Base-by-base conservation (phyloP, 2,113 vertebrate species). In the Ochotona princeps region DNA sequence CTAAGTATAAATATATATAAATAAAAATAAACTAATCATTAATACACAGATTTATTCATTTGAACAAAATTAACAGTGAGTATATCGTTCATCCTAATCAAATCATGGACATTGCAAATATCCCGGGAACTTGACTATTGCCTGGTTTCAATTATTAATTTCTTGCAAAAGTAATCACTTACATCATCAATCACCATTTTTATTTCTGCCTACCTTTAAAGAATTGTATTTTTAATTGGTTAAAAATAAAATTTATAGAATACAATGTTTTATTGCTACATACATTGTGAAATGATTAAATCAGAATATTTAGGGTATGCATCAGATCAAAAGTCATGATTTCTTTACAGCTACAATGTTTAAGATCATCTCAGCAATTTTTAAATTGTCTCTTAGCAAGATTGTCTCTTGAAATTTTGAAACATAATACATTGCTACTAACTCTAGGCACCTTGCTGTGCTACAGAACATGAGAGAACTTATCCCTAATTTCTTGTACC, bases 1-100 rank as follows among this genome's bases (percentile, higher is more conserved):
- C 66, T 51, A 75, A 44, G 38, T 14, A 54, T 70, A 12, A 23
- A 54, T 65, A 89, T 85, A 70, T 14, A 32, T 70, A 74, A 88
- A 75, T 14, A 54, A 95, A 86, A 82, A 61, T 76, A 67, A 28
- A 26, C 82, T 10, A 76, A 76, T 85, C 49, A 89, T 85, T 78
- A 72, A 83, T 86, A 17, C 13, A 75, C 18, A 75, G 44, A 14
- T 83, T 90, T 51, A 74, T 72, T 61, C 79, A 67, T 60, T 49
- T 74, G 80, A 75, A 65, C 8, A 84, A 83, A 94, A 90, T 35
- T 23, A 94, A 73, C 20, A 82, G 63, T 14, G 4, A 28, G 9
- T 65, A 84, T 84, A 57, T 83, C 15, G 63, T 32, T 25, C 30
- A 76, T 15, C 23, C 54, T 60, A 70, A 89, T 91, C 35, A 93